phyloP scores from a whole-genome alignment of 1,140 invertebrate species.

The Ips typographus region DNA sequence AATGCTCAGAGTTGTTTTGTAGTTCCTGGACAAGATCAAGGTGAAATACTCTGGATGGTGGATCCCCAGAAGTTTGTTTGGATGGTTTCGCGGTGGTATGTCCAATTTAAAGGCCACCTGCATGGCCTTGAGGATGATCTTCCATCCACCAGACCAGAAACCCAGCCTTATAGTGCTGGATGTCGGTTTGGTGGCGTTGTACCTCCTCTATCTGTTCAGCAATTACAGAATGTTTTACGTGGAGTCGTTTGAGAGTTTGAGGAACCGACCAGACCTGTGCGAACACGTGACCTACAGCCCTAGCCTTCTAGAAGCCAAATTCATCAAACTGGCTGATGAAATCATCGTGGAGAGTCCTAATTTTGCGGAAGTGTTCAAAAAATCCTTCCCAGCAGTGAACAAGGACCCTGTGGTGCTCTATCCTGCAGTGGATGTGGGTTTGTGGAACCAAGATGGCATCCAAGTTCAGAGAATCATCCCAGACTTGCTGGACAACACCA shows the following conservation, averaged over 20 bases:
- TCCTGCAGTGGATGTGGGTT: constrained; percentile 44
- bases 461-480: constrained; percentile 44
- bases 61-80: constrained; percentile 40
- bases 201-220: constrained; percentile 39
- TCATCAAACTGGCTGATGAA: constrained; percentile 42
- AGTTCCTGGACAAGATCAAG: constrained; percentile 35
- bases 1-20: neutral
- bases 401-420: constrained; percentile 38
- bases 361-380: constrained; percentile 43
- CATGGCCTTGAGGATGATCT: constrained; percentile 41
- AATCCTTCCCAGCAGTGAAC: constrained; percentile 39
- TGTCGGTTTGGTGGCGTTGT: constrained; percentile 39
- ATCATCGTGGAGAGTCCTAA: constrained; percentile 42
- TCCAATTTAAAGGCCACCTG: constrained; percentile 35
- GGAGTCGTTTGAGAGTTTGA: constrained; percentile 37
- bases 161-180: constrained; percentile 43
- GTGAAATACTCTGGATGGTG: constrained; percentile 41
- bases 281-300: constrained; percentile 39
- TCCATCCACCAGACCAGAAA: constrained; percentile 38
- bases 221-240: constrained; percentile 42
- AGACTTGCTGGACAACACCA: constrained; percentile 42
- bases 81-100: constrained; percentile 31
- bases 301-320: constrained; percentile 40
- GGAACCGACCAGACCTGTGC: constrained; percentile 33
- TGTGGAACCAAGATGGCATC: constrained; percentile 42